Percentiles rank a stretch among this genome's conserved stretches.
phyloP scores from a whole-genome alignment of 2,113 vertebrate species.

The Heterochromis multidens region DNA sequence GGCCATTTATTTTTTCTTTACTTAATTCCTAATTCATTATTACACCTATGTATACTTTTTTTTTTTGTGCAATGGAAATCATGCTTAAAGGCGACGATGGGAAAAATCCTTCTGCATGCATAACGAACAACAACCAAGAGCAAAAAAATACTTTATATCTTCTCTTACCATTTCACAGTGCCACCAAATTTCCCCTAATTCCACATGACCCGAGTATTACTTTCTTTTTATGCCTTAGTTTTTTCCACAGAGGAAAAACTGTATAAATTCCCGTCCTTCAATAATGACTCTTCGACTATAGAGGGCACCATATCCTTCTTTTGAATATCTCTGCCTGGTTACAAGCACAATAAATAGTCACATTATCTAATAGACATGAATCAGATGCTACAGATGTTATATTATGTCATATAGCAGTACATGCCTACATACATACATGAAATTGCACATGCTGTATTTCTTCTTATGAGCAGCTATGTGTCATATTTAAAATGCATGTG shows the following conservation, averaged over 20 bases:
- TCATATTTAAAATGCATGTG: background rate
- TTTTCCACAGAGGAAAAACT: background rate
- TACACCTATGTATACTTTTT: background rate
- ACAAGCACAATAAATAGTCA: background rate
- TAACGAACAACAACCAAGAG: background rate
- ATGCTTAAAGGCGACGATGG: background rate
- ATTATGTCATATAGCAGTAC: background rate
- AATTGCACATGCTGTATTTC: background rate
- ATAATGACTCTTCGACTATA: background rate
- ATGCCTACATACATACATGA: background rate
- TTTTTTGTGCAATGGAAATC: background rate
- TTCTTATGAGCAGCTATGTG: background rate
- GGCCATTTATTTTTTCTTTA: background rate
- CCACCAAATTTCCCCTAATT: background rate
- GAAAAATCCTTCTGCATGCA: background rate
- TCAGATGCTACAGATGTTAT: background rate
- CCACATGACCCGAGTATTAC: background rate
- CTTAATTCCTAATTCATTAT: background rate
- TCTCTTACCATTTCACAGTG: background rate
- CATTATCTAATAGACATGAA: background rate
- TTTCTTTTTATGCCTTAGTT: background rate
- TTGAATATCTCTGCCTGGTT: background rate
- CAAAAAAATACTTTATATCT: background rate
- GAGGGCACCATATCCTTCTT: background rate
- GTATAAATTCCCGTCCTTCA: background rate